Evolutionary conservation across 2,113 vertebrate species (phyloP).

Genomic region (Hippotragus niger): DNA sequence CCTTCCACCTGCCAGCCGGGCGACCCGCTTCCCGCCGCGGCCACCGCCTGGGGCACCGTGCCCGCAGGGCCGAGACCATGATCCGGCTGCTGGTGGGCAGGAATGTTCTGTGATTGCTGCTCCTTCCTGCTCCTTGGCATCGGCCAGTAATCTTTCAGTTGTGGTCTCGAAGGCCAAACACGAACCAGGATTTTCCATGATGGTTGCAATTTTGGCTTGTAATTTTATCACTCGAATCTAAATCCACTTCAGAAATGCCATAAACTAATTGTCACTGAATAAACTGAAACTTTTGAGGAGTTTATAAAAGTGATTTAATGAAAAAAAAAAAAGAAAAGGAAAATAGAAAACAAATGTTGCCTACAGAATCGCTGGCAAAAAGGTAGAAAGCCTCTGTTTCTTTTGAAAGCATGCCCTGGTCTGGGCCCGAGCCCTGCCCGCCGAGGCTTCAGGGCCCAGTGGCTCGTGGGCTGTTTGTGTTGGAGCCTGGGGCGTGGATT

Average conservation of each 20-base stretch:
- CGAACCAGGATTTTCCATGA: conserved; percentile 82
- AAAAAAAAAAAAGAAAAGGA: conserved; percentile 66
- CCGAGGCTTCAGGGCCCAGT: background rate
- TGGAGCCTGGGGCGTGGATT: conserved; percentile 56
- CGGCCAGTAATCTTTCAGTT: conserved; percentile 78
- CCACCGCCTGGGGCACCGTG: background rate
- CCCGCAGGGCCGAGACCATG: conserved; percentile 56
- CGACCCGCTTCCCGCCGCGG: background rate
- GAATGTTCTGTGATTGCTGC: conserved; percentile 54
- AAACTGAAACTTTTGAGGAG: conserved; percentile 79
- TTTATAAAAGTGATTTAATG: conserved; percentile 83
- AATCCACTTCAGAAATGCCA: conserved; percentile 86
- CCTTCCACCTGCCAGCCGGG: conserved; percentile 60
- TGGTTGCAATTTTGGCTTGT: conserved; percentile 84
- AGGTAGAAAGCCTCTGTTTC: conserved; percentile 76
- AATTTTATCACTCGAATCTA: conserved; percentile 87
- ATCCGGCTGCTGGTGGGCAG: background rate
- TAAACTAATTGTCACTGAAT: conserved; percentile 85
- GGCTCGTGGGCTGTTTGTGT: conserved; percentile 66
- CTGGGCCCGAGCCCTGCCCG: conserved; percentile 36
- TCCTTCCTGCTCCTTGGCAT: conserved; percentile 78
- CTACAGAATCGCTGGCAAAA: conserved; percentile 79
- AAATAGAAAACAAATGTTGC: conserved; percentile 84
- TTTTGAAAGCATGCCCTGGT: conserved; percentile 33
- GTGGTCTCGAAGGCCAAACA: conserved; percentile 80